Percentiles rank a stretch among this genome's conserved stretches.
phyloP scores from a whole-genome alignment of 2,113 vertebrate species.

The Microcebus ravelobensis region DNA sequence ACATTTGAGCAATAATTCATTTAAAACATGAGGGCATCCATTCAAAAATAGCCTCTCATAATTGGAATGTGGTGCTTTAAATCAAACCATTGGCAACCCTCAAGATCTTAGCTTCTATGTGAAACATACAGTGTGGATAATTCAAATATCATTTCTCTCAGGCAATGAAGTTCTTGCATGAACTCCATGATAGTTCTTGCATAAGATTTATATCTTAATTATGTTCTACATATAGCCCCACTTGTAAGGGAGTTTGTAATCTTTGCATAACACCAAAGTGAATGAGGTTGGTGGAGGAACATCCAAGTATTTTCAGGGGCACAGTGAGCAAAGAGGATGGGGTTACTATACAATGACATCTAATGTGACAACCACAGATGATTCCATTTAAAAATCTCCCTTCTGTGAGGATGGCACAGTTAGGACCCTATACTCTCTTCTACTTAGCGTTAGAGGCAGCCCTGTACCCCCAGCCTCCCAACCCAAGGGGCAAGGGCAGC shows the following conservation, averaged over 20 bases:
- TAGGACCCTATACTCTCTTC: background rate
- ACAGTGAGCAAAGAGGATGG: background rate
- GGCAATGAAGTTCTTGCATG: background rate
- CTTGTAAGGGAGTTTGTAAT: background rate
- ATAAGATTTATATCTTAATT: background rate
- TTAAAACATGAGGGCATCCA: background rate
- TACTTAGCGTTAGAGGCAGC: background rate
- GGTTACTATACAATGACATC: background rate
- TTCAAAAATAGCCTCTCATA: background rate
- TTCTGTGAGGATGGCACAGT: background rate
- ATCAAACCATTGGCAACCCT: background rate
- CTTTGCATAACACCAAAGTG: background rate
- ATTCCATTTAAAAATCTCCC: background rate
- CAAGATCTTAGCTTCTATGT: background rate
- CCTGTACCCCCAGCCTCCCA: background rate
- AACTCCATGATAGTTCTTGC: background rate
- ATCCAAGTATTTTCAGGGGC: background rate
- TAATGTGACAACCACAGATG: background rate
- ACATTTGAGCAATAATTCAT: background rate
- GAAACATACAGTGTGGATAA: background rate
- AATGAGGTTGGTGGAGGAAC: background rate
- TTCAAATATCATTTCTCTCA: background rate
- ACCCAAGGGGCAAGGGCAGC: background rate
- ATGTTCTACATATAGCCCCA: background rate
- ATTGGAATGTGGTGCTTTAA: background rate